Evolutionary conservation across 2,888 invertebrate genomes (phyloP).

Genomic region (Coremacera marginata): DNA sequence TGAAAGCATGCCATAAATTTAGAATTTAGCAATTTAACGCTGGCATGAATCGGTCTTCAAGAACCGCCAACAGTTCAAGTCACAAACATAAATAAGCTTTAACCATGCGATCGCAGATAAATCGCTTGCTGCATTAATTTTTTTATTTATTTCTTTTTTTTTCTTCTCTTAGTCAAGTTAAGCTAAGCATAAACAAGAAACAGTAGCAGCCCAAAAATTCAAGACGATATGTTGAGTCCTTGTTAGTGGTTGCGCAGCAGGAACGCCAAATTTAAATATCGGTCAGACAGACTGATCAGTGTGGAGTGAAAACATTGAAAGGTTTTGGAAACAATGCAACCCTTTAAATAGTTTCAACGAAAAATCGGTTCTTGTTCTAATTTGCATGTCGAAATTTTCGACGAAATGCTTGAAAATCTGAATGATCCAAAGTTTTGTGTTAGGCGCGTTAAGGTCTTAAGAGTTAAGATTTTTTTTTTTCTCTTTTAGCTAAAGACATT

Average conservation of each 20-base stretch:
- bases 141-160: too few species aligned
- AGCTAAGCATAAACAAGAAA: not conserved
- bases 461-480: not conserved
- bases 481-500: too few species aligned
- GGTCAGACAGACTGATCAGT: not conserved
- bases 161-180: too few species aligned
- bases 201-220: slow-evolving; percentile 16
- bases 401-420: slow-evolving; percentile 5
- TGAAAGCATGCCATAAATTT: slow-evolving; percentile 62
- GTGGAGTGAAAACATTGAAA: not conserved
- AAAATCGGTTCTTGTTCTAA: slow-evolving; percentile 16
- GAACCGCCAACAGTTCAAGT: slow-evolving; percentile 15
- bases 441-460: not conserved
- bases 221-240: slow-evolving; percentile 2
- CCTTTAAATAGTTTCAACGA: slow-evolving; percentile 16
- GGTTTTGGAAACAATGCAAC: slow-evolving; percentile 19
- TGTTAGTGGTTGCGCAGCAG: not conserved
- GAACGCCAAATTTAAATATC: slow-evolving; percentile 24
- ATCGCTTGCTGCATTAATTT: not conserved
- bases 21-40: slow-evolving; percentile 57
- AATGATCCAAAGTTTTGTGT: not conserved
- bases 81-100: not conserved
- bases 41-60: slow-evolving; percentile 43
- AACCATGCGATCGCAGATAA: slow-evolving; percentile 14
- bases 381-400: slow-evolving; percentile 30